Evolutionary conservation across 2,113 vertebrate genomes (phyloP), one percentile per base, ranked within the genome.

Genomic region (Egretta garzetta): DNA sequence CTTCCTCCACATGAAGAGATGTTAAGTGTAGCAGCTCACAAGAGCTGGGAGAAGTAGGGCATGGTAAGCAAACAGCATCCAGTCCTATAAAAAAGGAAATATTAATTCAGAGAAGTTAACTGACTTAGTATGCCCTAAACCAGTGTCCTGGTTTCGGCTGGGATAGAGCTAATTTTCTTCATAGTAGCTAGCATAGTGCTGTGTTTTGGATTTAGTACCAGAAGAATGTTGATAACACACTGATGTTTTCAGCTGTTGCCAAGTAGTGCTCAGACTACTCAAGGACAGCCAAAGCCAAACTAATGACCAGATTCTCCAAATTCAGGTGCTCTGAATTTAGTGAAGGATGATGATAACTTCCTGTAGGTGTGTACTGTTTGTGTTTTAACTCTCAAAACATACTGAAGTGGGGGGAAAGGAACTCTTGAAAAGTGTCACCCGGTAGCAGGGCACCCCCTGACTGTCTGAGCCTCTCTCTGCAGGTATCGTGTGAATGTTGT

Each of bases 401-500:
- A 60, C 5, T 15, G 62, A 37, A 63, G 55, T 0, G 5, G 58
- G 55, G 18, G 63, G 62, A 75, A 75, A 10, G 7, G 41, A 81
- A 22, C 22, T 64, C 43, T 82, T 15, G 3, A 55, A 72, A 90
- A 85, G 45, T 3, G 60, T 64, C 37, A 81, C 11, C 20, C 39
- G 18, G 74, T 23, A 72, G n/a, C 68, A 63, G 60, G 77, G 47
- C 47, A 87, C n/a, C 8, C 37, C n/a, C 18, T 67, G 50, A 53
- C 39, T 71, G 5, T 10, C 41, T 37, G 33, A 75, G 18, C 27
- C 50, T 71, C 37, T 49, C 68, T 88, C 55, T 82, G 74, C 49
- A 45, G 52, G 27, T 35, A 19, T 2, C 30, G 14, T 1, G 2
- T 28, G 41, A 30, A 11, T 43, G 18, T 56, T 63, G 6, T 0